Evolutionary conservation across 2,797 vertebrate species (phyloP).

Genomic region (Lacerta viridis): DNA sequence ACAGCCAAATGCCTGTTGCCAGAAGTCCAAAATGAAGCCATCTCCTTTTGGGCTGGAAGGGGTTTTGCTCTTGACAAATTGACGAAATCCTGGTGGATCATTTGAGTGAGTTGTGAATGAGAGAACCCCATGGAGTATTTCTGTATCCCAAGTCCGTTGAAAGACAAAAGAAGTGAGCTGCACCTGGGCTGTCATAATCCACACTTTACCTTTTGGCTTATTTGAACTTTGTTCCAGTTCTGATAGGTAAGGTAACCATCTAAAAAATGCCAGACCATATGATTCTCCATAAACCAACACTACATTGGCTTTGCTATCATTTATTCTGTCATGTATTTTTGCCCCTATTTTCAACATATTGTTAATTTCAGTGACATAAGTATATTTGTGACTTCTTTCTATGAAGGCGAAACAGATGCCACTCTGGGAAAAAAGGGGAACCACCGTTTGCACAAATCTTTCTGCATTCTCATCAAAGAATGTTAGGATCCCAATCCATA

Average conservation of each 20-base stretch:
- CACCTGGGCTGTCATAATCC: constrained; percentile 23
- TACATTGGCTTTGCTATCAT: neutral
- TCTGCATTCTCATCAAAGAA: neutral
- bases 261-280: neutral
- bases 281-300: neutral
- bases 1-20: neutral
- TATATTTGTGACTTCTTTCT: neutral
- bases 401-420: neutral
- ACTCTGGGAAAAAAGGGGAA: neutral
- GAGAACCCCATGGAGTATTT: neutral
- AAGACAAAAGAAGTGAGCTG: neutral
- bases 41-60: neutral
- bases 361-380: neutral
- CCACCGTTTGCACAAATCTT: neutral
- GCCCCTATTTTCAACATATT: neutral
- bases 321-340: neutral
- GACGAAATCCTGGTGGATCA: neutral
- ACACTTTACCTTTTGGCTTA: constrained; percentile 12
- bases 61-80: neutral
- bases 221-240: neutral
- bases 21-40: constrained; percentile 9
- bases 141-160: constrained; percentile 16
- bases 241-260: neutral
- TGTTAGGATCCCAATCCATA: neutral
- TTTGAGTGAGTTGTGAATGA: neutral